Evolutionary conservation across 2,113 vertebrate genomes (phyloP).

Genomic region (Symphodus melops): DNA sequence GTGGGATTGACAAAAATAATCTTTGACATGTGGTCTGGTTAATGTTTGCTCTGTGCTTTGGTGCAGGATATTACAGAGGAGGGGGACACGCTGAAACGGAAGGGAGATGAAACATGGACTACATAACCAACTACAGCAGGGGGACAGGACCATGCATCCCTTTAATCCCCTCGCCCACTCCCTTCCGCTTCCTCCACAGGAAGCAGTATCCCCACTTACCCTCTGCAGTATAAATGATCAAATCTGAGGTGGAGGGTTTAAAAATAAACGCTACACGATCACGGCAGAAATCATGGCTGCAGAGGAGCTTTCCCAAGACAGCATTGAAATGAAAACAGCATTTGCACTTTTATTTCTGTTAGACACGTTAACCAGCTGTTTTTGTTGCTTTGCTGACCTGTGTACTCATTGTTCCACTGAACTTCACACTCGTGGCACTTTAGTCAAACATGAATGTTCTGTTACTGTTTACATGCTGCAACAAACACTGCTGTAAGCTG

Average conservation of each 20-base stretch:
- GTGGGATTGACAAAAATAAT: conserved; percentile 36
- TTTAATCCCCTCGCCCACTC: conserved; percentile 73
- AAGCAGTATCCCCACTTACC: conserved; percentile 60
- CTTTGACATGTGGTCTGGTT: conserved; percentile 49
- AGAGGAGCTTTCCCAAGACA: conserved; percentile 1
- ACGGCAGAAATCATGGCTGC: conserved; percentile 3
- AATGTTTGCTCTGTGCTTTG: conserved; percentile 53
- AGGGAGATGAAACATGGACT: conserved; percentile 65
- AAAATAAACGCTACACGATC: conserved; percentile 67
- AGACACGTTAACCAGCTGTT: background rate
- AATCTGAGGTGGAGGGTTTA: conserved; percentile 68
- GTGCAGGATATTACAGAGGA: conserved; percentile 52
- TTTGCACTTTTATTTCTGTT: background rate
- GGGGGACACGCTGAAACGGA: conserved; percentile 37
- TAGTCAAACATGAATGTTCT: conserved; percentile 18
- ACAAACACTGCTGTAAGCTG: background rate
- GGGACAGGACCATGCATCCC: conserved; percentile 63
- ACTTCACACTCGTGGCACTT: background rate
- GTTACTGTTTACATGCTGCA: no score
- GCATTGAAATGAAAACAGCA: conserved; percentile 18
- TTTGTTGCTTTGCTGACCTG: conserved; percentile 27
- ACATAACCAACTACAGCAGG: conserved; percentile 46
- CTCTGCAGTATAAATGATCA: conserved; percentile 78
- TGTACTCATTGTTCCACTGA: conserved; percentile 31
- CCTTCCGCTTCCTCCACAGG: conserved; percentile 76